These are phyloP conservation scores for Elgonia sp. DNA, from an alignment of 2,888 invertebrate species.

Conservation along the genomic window DNA sequence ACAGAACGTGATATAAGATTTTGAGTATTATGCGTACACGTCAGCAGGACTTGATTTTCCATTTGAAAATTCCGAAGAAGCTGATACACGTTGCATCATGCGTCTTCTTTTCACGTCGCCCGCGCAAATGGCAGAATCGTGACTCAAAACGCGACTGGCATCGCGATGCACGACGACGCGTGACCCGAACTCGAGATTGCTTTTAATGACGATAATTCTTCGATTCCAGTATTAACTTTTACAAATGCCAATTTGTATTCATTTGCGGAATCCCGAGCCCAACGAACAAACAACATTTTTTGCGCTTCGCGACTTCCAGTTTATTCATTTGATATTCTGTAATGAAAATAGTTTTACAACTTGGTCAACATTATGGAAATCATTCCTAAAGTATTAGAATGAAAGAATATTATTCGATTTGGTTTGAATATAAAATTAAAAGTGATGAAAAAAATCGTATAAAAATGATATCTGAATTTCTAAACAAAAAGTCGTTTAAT, in stretches of 20 bases:
- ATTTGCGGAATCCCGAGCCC: constrained; percentile 36
- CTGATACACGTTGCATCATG: constrained; percentile 70
- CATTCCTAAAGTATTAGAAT: no score
- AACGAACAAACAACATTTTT: constrained; percentile 24
- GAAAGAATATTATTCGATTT: no score
- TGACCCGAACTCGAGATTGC: constrained; percentile 73
- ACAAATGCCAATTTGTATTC: constrained; percentile 69
- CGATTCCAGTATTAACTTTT: constrained; percentile 62
- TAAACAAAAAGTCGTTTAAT: no score
- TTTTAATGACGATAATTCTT: constrained; percentile 73
- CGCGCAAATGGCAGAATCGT: constrained; percentile 76
- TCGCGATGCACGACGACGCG: constrained; percentile 73
- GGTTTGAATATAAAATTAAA: background rate
- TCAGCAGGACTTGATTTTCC: constrained; percentile 44
- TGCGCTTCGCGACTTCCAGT: background rate
- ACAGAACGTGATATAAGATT: constrained; percentile 41
- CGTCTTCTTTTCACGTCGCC: constrained; percentile 72
- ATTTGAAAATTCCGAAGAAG: constrained; percentile 49
- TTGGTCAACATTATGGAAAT: no score
- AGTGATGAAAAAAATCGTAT: background rate
- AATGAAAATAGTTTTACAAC: no score
- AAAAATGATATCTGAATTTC: no score
- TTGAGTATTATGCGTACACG: constrained; percentile 52
- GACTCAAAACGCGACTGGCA: constrained; percentile 69
- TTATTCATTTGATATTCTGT: no score